Evolutionary conservation across 2,888 invertebrate genomes (phyloP), one percentile per base, ranked within the genome.

Genomic region (Pteria penguin): DNA sequence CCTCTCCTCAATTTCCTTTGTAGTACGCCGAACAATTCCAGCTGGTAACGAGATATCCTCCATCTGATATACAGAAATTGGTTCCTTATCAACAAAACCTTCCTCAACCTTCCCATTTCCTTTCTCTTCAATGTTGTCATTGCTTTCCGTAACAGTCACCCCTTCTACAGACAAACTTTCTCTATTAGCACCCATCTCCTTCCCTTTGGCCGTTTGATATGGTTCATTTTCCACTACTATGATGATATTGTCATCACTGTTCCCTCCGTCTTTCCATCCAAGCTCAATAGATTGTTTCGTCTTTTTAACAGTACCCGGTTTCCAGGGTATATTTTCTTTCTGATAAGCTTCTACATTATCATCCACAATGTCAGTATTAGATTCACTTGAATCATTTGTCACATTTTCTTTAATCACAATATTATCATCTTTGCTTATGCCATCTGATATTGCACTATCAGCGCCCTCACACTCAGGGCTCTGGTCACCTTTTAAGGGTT

Each of bases 261-360:
- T 26, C 26, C 68, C 45, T 55, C 29, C 11, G 14, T 67, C 74
- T 57, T 63, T 68, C 8, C 57, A 70, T 33, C 93, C 92, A 84
- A 94, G 94, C 87, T 95, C 95, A 29, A 95, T 90, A 85, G 95
- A 95, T 86, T 95, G 94, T 55, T 84, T 86, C 52, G 89, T 88
- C 55, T 89, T 86, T 87, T 95, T 95, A 26, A 96, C 95, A 0
- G 95, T 95, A 2, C 96, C 95, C 0, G 94, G 94, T 90, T 94
- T 93, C 94, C 95, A 94, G 45, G 95, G 94, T 84, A 94, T 94
- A 77, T 94, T 94, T 84, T 94, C 94, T 81, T 93, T 94, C 80
- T 94, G 93, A 84, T 94, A 94, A 70, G 86, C 87, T 63, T 82
- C 78, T n/a, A 70, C 29, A 8, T 82, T 76, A 11, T 27, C 60